phyloP scores from a whole-genome alignment of 2,113 vertebrate genomes.

The Paramormyrops kingsleyae region DNA sequence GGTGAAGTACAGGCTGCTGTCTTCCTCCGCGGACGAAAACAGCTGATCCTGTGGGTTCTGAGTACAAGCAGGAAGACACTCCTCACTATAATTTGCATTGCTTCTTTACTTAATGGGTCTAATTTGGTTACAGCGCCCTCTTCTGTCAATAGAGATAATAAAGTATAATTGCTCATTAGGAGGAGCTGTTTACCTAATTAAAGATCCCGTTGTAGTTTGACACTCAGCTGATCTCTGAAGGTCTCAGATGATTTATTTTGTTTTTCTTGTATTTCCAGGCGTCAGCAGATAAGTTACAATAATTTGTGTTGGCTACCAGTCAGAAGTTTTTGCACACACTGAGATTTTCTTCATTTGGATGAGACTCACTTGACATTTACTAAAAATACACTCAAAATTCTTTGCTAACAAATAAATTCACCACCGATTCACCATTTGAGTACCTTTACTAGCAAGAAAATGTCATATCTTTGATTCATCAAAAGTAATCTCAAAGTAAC shows the following conservation, averaged over 20 bases:
- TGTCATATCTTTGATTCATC: too few relatives aligned
- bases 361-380: too few relatives aligned
- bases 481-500: too few relatives aligned
- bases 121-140: neutral
- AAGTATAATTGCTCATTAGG: neutral
- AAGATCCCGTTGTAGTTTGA: neutral
- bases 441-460: too few relatives aligned
- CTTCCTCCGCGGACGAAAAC: conserved; percentile 75
- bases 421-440: too few relatives aligned
- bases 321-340: too few relatives aligned
- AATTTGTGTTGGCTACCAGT: neutral
- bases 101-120: neutral
- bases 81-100: neutral
- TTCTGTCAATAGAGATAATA: neutral
- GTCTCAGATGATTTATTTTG: neutral
- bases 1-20: conserved; percentile 92
- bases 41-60: conserved; percentile 59
- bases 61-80: neutral
- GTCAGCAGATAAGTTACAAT: neutral
- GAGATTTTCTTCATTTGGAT: too few relatives aligned
- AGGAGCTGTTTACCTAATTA: neutral
- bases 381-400: too few relatives aligned
- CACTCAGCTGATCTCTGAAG: neutral
- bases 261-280: neutral
- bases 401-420: too few relatives aligned